Percentiles rank a stretch among this genome's conserved stretches.
phyloP scores from a whole-genome alignment of 2,797 vertebrate genomes.

The Erpetoichthys calabaricus region DNA sequence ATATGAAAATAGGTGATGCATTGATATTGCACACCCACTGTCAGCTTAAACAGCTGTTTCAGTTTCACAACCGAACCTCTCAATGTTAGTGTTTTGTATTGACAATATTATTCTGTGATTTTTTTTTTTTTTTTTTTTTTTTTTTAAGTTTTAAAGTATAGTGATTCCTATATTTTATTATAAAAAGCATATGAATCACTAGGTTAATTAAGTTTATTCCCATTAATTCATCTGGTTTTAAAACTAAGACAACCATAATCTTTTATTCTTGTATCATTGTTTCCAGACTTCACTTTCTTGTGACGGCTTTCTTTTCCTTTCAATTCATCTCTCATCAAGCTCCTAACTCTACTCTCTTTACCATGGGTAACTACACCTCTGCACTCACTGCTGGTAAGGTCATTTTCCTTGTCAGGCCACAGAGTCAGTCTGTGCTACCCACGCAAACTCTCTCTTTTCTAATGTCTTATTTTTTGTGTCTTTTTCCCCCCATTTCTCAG shows the following conservation, averaged over 20 bases:
- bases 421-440: not conserved
- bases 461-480: slow-evolving; percentile 26
- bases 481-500: slow-evolving; percentile 26
- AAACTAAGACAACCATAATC: not conserved
- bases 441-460: not conserved
- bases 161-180: no score
- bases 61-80: no score
- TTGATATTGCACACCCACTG: no score
- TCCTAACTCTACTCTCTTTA: slow-evolving; percentile 41
- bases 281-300: slow-evolving; percentile 39
- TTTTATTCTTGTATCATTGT: slow-evolving; percentile 28
- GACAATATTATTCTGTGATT: no score
- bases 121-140: no score
- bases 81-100: no score
- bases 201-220: no score
- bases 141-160: no score
- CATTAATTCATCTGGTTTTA: no score
- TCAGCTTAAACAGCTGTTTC: no score
- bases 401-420: not conserved
- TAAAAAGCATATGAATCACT: no score
- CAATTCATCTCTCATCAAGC: slow-evolving; percentile 40
- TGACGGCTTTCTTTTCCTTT: slow-evolving; percentile 41
- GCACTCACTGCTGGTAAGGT: slow-evolving; percentile 41
- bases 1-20: no score
- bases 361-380: slow-evolving; percentile 33